Evolutionary conservation across 2,797 vertebrate species (phyloP), one percentile per base, ranked within the genome.

Genomic region (Lacerta bilineata): DNA sequence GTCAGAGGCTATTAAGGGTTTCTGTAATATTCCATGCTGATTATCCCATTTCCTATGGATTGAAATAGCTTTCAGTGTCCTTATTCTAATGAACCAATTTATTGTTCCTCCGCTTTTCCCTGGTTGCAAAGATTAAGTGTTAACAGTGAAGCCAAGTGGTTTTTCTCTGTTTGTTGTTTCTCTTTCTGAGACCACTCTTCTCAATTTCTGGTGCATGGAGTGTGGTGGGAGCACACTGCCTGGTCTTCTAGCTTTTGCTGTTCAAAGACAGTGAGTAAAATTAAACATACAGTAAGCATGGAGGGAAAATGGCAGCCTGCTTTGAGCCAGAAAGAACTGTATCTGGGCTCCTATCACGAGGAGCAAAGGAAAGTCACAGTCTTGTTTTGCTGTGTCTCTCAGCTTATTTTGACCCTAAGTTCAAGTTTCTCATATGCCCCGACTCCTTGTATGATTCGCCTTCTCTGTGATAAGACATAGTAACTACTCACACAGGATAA

Each of bases 21-120:
- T 77, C n/a, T 81, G 50, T 82, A 77, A 69, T 79, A 78, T 66
- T 83, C 66, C 74, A 72, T 61, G 20, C 43, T 71, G 64, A 36
- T 76, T 84, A 84, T 17, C 29, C 43, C 20, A 27, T 86, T 86
- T 81, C 36, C 59, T 75, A 20, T 55, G 39, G 78, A 43, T 5
- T 25, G 64, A 69, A 29, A 25, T 8, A 72, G 36, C 72, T 36
- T 11, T 80, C 46, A 20, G 71, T 59, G 9, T 8, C 7, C 61
- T 23, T 64, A 46, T 82, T 86, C 72, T 7, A 39, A 8, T 46
- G 76, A 83, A 71, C 72, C 79, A 11, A 36, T 76, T 61, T 69
- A 61, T 25, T 83, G 23, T 72, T 83, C 39, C 23, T 61, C 41
- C 3, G 36, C 43, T n/a, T 27, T 36, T 71, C 15, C 17, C 41